These are phyloP conservation scores for Whitmania pigra DNA, from an alignment of 1,140 invertebrate genomes.

Conservation along the genomic window DNA sequence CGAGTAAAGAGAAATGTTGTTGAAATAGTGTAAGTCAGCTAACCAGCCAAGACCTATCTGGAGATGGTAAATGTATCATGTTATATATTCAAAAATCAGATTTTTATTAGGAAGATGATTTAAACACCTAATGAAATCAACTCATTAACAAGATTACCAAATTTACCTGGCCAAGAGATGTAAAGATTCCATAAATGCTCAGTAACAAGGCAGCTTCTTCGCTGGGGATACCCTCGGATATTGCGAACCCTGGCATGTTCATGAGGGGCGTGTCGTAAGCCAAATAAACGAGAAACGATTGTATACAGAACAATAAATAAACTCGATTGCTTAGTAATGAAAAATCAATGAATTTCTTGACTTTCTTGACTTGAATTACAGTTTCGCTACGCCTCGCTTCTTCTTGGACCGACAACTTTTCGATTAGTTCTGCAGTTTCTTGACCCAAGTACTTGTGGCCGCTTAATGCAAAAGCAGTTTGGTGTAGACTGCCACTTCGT, in stretches of 20 bases:
- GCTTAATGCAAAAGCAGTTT: no score
- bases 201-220: constrained; percentile 4
- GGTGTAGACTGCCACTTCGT: no score
- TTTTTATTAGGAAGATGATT: no score
- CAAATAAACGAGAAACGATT: not conserved
- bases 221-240: not conserved
- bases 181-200: not conserved
- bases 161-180: not conserved
- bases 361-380: not conserved
- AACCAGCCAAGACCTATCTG: not conserved
- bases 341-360: not conserved
- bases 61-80: not conserved
- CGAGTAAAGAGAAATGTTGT: not conserved
- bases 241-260: not conserved
- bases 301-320: not conserved
- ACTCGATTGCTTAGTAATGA: not conserved
- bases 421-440: no score
- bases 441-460: no score
- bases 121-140: no score
- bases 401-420: no score
- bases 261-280: constrained; percentile 1
- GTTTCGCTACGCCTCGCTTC: not conserved
- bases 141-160: no score
- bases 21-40: not conserved
- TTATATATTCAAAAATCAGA: no score